These are phyloP conservation scores for Cinara cedri DNA, from an alignment of 2,888 invertebrate species.

Conservation along the genomic window DNA sequence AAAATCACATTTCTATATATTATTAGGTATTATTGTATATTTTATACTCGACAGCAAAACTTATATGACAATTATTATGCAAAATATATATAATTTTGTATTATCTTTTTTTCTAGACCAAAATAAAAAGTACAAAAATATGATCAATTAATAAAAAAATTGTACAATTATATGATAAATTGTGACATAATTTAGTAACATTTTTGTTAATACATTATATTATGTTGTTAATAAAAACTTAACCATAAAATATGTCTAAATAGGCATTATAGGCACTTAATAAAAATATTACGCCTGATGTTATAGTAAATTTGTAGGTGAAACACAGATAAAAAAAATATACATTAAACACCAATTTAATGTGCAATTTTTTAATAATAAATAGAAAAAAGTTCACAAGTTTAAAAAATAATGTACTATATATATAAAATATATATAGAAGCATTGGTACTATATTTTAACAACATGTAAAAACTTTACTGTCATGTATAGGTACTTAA, in stretches of 20 bases:
- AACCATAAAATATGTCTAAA: constrained; percentile 3
- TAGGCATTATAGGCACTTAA: background rate
- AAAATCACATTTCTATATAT: constrained; percentile 37
- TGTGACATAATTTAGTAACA: background rate
- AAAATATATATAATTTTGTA: constrained; percentile 24
- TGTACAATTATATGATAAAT: constrained; percentile 21
- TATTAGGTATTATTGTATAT: background rate
- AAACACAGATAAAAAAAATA: background rate
- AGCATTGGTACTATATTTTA: background rate
- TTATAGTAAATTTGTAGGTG: background rate
- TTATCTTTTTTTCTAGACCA: background rate
- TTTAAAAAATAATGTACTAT: constrained; percentile 1
- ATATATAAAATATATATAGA: constrained; percentile 12
- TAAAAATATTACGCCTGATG: background rate
- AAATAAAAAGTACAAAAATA: constrained; percentile 51
- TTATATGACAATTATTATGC: background rate
- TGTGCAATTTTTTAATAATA: background rate
- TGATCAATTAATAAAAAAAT: constrained; percentile 35
- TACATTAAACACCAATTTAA: background rate
- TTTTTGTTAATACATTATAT: constrained; percentile 9
- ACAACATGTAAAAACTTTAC: background rate
- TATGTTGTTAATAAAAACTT: constrained; percentile 6
- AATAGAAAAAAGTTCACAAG: background rate
- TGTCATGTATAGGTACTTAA: background rate
- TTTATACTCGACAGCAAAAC: constrained; percentile 3